Evolutionary conservation across 2,113 vertebrate species (phyloP), one percentile per base, ranked within the genome.

Genomic region (Dicrurus megarhynchus): DNA sequence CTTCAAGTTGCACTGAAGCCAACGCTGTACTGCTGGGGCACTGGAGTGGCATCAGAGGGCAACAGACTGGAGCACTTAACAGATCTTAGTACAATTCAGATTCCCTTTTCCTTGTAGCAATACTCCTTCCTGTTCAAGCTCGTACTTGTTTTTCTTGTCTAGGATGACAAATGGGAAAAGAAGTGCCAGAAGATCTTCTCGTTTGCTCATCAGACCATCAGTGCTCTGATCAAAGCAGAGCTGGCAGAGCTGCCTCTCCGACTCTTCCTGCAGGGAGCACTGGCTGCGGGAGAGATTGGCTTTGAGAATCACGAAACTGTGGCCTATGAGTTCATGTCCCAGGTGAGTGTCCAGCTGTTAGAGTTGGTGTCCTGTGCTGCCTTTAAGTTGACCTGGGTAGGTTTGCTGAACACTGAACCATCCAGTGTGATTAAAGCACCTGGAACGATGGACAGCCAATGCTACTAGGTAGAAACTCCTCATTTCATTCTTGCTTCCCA

Each of bases 81-180:
- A 74, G n/a, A 15, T 76, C 28, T 74, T 46, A 12, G 0, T 42
- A n/a, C 47, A 70, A 1, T 16, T 75, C 30, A 55, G 19, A 21
- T 61, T 60, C 9, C 33, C 5, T 85, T 73, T 60, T 73, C 74
- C 57, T 76, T 74, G 11, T 32, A 75, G 30, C 28, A 13, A 0
- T 46, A 22, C 10, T 65, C n/a, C n/a, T 41, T 68, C n/a, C n/a
- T 64, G 30, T 93, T 78, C 46, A 79, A 60, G 15, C 10, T 82
- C 78, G 59, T 35, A 33, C 30, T 87, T 81, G 13, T 57, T 77
- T 82, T 76, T 30, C 44, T 65, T 56, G 61, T 90, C 59, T 89
- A 99, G 99, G 99, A 99, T 96, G 99, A 99, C 97, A 99, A 99
- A 93, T 99, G 99, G 99, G 99, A 99, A 90, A 99, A 99, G 97